Conservation (phyloP, 2,888 invertebrate species). For the Anoplius nigerrimus region DNA sequence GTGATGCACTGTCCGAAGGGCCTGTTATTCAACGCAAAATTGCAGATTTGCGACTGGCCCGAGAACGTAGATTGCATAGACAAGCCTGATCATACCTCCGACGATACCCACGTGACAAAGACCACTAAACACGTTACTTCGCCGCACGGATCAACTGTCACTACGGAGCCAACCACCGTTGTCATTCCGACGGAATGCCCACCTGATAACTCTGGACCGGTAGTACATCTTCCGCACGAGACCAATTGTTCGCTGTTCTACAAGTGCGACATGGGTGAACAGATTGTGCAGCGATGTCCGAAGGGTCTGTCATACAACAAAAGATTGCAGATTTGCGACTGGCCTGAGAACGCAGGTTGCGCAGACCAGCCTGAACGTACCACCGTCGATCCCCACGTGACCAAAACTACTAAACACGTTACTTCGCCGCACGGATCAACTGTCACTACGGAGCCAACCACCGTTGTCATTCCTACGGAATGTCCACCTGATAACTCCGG, state of each 20-base stretch:
- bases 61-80: conserved; percentile 42
- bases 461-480: not conserved
- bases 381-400: too few species aligned
- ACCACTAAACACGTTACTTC: not conserved
- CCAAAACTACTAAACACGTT: not conserved
- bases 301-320: conserved; percentile 41
- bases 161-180: not conserved
- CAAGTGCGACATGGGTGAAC: conserved; percentile 42
- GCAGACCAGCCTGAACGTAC: not conserved
- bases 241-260: conserved; percentile 51
- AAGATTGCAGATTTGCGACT: conserved; percentile 10
- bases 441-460: not conserved
- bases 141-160: not conserved
- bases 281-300: conserved; percentile 43
- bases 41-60: conserved; percentile 33
- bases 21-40: conserved; percentile 43
- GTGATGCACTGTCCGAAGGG: conserved; percentile 1
- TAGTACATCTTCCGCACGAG: conserved; percentile 35
- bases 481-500: not conserved
- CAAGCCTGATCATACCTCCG: conserved; percentile 24
- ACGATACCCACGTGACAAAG: conserved; percentile 25
- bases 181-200: not conserved
- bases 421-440: not conserved
- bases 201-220: fast-evolving
- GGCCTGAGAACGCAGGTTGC: conserved; percentile 26